phyloP scores from a whole-genome alignment of 1,140 invertebrate species.

The Tetragonula clypearis region DNA sequence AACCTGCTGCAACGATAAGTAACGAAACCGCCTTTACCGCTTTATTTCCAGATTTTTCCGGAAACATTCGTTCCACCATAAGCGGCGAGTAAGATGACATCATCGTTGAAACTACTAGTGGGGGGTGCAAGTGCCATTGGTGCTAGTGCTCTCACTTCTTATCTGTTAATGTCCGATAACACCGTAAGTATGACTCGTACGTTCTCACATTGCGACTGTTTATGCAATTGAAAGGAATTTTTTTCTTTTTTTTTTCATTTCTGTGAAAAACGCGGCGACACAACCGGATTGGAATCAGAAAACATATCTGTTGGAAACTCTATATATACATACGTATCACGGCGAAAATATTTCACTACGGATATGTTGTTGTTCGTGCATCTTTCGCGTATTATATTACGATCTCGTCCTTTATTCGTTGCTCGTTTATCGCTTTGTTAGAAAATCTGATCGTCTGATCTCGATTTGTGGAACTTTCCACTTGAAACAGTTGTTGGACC shows the following conservation, averaged over 20 bases:
- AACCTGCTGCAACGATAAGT: background rate
- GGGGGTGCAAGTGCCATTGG: conserved; percentile 77
- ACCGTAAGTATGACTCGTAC: conserved; percentile 67
- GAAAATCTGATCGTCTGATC: background rate
- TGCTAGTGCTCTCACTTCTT: conserved; percentile 75
- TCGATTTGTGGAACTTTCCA: background rate
- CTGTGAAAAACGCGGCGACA: too few relatives aligned
- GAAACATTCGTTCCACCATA: conserved; percentile 30
- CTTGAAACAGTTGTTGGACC: background rate
- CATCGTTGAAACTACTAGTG: conserved; percentile 72
- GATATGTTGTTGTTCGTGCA: too few relatives aligned
- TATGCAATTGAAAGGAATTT: background rate
- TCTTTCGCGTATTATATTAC: background rate
- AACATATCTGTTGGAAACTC: too few relatives aligned
- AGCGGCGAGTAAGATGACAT: conserved; percentile 70
- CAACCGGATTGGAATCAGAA: too few relatives aligned
- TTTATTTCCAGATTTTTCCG: conserved; percentile 51
- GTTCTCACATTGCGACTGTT: background rate
- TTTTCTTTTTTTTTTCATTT: background rate
- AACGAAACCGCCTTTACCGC: background rate
- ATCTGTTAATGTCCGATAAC: conserved; percentile 74
- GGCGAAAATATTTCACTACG: background rate
- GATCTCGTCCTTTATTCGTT: background rate
- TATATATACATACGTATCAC: too few relatives aligned
- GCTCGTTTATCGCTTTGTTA: too few relatives aligned